Percentiles rank a stretch among this genome's conserved stretches.
These are phyloP conservation scores for honey bee (Apis mellifera) DNA, from an alignment of 1,140 invertebrate species.

Conservation along the genomic window DNA sequence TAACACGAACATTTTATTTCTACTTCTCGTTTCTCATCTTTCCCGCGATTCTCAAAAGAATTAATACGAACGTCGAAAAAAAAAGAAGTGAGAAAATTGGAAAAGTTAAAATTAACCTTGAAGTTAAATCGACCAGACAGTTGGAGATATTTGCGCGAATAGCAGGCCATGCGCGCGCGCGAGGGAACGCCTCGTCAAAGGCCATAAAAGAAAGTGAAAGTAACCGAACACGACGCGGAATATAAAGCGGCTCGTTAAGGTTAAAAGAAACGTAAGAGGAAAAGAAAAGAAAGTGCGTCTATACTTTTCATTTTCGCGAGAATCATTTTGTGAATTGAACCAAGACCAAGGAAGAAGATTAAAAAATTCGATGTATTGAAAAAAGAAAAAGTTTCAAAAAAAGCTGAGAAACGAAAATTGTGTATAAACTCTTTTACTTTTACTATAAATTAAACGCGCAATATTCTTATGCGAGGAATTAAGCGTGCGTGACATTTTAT, in stretches of 20 bases:
- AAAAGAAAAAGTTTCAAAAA: neutral
- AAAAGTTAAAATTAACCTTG: neutral
- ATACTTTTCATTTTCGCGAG: no score
- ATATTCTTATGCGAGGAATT: neutral
- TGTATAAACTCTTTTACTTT: no score
- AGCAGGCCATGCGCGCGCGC: neutral
- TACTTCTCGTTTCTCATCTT: no score
- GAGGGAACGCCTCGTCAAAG: slow-evolving; percentile 5
- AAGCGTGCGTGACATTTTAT: slow-evolving; percentile 2
- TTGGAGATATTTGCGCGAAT: slow-evolving; percentile 4
- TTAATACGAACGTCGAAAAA: neutral
- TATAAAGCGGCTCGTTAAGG: slow-evolving; percentile 16
- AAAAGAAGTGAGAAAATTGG: neutral
- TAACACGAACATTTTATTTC: no score
- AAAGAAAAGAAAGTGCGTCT: no score
- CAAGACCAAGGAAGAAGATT: neutral
- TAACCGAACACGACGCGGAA: neutral
- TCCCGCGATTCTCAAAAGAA: no score
- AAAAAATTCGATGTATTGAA: no score
- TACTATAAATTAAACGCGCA: neutral
- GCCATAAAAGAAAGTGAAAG: slow-evolving; percentile 34
- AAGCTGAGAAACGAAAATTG: neutral
- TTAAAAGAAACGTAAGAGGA: neutral
- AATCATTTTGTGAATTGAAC: no score
- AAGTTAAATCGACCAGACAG: neutral